Percentiles rank a stretch among this genome's conserved stretches.
These are phyloP conservation scores for Melanostoma scalare DNA, from an alignment of 2,888 invertebrate genomes.

Conservation along the genomic window DNA sequence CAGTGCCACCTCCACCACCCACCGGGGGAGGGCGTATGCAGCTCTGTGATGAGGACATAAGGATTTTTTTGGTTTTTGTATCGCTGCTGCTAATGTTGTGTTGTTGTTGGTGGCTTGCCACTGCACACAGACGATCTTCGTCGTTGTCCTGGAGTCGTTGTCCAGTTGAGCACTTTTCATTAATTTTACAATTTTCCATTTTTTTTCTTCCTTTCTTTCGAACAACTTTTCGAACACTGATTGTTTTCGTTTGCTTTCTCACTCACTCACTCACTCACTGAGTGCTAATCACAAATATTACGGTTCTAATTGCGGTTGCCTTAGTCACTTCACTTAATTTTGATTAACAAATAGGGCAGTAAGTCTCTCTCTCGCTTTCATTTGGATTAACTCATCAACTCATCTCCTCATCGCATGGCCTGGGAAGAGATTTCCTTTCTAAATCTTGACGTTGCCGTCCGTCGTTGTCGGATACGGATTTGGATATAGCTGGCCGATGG, in stretches of 20 bases:
- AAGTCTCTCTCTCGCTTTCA: conserved; percentile 67
- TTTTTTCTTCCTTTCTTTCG: conserved; percentile 9
- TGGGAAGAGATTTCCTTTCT: conserved; percentile 62
- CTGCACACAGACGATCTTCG: conserved; percentile 64
- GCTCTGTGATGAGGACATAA: conserved; percentile 57
- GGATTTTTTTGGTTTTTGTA: conserved; percentile 70
- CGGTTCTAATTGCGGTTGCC: conserved; percentile 58
- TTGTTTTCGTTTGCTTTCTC: conserved; percentile 29
- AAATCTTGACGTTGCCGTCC: conserved; percentile 51
- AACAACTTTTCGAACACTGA: conserved; percentile 46
- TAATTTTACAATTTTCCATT: conserved; percentile 65
- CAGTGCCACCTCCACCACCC: conserved; percentile 30
- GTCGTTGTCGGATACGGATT: conserved; percentile 32
- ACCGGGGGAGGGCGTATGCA: conserved; percentile 57
- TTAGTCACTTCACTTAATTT: conserved; percentile 71
- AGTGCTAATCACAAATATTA: conserved; percentile 31
- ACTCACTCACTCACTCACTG: not conserved
- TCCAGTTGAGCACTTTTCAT: conserved; percentile 72
- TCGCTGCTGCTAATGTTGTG: conserved; percentile 52
- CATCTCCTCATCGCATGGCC: conserved; percentile 63
- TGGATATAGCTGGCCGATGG: conserved; percentile 56
- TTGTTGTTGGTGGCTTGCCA: conserved; percentile 54
- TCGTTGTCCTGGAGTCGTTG: conserved; percentile 59
- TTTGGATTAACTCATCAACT: conserved; percentile 70
- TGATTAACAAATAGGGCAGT: conserved; percentile 70